phyloP scores from a whole-genome alignment of 2,113 vertebrate genomes.

The Poeciliopsis occidentalis region DNA sequence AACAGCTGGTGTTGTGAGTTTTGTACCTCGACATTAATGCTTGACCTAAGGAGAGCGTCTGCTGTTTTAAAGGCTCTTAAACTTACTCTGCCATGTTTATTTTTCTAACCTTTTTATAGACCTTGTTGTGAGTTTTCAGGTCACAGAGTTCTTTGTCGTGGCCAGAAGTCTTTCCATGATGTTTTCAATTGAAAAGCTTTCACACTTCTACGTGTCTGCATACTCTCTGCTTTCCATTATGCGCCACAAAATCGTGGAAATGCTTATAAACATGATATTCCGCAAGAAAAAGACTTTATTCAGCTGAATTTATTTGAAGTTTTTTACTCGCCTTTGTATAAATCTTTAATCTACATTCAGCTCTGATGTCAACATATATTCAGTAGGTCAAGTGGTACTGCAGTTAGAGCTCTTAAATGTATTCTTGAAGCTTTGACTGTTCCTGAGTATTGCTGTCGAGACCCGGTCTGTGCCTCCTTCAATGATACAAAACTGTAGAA shows the following conservation, averaged over 20 bases:
- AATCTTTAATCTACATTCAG: conserved; percentile 25
- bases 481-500: conserved; percentile 38
- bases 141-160: conserved; percentile 46
- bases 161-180: conserved; percentile 49
- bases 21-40: conserved; percentile 27
- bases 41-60: conserved; percentile 5
- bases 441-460: conserved; percentile 41
- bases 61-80: conserved; percentile 23
- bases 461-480: conserved; percentile 59
- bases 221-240: conserved; percentile 19
- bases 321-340: conserved; percentile 24
- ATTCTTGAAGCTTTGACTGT: conserved; percentile 38
- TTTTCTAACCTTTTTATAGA: conserved; percentile 48
- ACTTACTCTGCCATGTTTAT: conserved; percentile 12
- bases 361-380: conserved; percentile 28
- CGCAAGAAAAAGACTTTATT: conserved; percentile 1
- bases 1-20: conserved; percentile 34
- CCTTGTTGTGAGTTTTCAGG: conserved; percentile 21
- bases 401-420: conserved; percentile 11
- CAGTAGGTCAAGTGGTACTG: conserved; percentile 24
- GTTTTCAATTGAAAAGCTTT: conserved; percentile 52
- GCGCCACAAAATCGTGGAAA: conserved; percentile 4
- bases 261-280: not conserved
- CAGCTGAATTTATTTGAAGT: conserved; percentile 14
- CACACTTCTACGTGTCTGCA: conserved; percentile 54